Percentiles rank a stretch among this genome's conserved stretches.
These are phyloP conservation scores for Proisotoma minuta DNA, from an alignment of 2,888 invertebrate genomes.

Conservation along the genomic window DNA sequence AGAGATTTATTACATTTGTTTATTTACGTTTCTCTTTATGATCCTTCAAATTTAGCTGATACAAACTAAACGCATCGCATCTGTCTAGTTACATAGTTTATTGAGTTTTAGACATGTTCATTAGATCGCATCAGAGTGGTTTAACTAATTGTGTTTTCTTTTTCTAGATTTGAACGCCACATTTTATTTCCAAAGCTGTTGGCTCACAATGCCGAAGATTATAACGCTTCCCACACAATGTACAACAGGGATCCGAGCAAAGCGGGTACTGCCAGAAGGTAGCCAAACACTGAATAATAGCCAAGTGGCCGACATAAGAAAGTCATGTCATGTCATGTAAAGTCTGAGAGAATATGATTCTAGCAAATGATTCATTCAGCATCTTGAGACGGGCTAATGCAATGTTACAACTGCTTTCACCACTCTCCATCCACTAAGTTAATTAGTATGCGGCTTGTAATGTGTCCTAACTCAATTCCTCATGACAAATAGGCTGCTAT, in stretches of 20 bases:
- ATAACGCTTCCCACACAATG: slow-evolving; percentile 76
- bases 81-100: not conserved
- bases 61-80: not conserved
- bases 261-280: slow-evolving; percentile 81
- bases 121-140: not conserved
- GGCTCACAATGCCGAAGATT: slow-evolving; percentile 81
- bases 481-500: not conserved
- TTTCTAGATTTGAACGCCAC: slow-evolving; percentile 79
- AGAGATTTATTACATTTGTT: no score
- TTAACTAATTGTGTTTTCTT: slow-evolving; percentile 48
- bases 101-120: not conserved
- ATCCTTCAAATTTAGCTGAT: not conserved
- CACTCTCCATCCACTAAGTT: slow-evolving; percentile 1
- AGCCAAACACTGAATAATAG: no score
- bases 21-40: no score
- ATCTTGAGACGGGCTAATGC: no score
- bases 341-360: no score
- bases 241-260: slow-evolving; percentile 86
- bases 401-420: no score
- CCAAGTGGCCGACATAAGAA: no score
- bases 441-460: slow-evolving; percentile 22
- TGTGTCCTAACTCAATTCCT: slow-evolving; percentile 5
- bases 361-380: no score
- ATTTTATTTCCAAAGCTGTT: slow-evolving; percentile 90
- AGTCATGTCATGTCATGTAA: no score